Base-by-base conservation (phyloP, 1,140 invertebrate genomes). In the Nymphalis io region DNA sequence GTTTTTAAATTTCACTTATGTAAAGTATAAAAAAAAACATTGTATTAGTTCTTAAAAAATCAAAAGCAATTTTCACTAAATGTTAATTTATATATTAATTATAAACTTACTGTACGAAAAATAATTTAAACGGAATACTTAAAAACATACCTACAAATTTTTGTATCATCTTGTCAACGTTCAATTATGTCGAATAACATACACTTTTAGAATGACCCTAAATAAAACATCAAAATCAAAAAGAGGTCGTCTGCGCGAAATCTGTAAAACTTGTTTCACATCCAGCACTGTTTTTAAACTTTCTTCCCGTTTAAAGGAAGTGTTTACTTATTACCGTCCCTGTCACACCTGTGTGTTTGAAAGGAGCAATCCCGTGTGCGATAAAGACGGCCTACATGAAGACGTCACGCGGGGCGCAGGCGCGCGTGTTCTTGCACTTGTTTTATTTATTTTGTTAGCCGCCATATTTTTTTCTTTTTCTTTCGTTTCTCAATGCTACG, bases 201-300 rank as follows among this genome's bases (percentile, higher is more conserved):
- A 75, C 76, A 79, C 70, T 73, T 76, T 75, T 73, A 44, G 57
- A 70, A 78, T 76, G 81, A 78, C 76, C 81, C 75, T 81, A 85
- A 87, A 82, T 82, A 84, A 85, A 85, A 81, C 78, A 80, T 85
- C 83, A 85, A 84, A 86, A 79, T 80, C 71, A 72, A 80, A 84
- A 83, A 85, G 77, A 77, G 76, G 70, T 75, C 72, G 81, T 84
- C 81, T 81, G 82, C 83, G 87, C 87, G 80, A 90, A 90, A 88
- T 88, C 85, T 88, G 82, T 87, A 84, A 81, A 89, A 89, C 89
- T 89, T 85, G 89, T 88, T 89, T 81, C 83, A 84, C 82, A 79
- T 85, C 76, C 81, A 83, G 80, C 77, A 86, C 83, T 83, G 80
- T 85, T 87, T 85, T 76, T 85, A 88, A 90, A 88, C 86, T 91